A percentile compares a stretch with the other conserved stretches of the same genome.
Conservation (phyloP, 2,797 vertebrate genomes). For the Sebastes flavidus region DNA sequence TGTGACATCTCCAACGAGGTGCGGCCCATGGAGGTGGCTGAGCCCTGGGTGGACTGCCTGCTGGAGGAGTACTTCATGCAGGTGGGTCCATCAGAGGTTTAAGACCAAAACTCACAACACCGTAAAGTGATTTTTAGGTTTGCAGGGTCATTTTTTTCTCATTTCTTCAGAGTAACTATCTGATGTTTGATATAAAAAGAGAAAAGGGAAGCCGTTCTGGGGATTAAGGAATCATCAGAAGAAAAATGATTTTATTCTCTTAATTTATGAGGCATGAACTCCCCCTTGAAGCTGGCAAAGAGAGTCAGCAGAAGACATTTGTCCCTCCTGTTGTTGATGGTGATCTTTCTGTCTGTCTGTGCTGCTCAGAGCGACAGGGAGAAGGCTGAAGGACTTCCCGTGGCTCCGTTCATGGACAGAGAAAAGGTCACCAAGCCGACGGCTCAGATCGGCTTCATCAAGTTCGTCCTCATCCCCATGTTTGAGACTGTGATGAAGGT, state of each 20-base stretch:
- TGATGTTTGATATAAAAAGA: not conserved
- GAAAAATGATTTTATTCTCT: not conserved
- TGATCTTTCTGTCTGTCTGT: not conserved
- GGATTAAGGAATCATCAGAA: not conserved
- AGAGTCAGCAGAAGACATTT: not conserved
- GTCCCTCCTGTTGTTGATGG: not conserved
- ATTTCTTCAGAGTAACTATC: not conserved
- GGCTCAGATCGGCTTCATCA: constrained; percentile 91
- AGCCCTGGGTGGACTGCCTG: constrained; percentile 94
- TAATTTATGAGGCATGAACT: not conserved
- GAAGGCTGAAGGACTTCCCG: constrained; percentile 91
- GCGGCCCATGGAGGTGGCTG: constrained; percentile 90
- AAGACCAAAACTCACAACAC: not conserved
- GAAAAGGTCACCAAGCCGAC: constrained; percentile 95
- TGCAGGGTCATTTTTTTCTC: not conserved
- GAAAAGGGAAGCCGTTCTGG: not conserved
- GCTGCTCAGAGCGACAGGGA: constrained; percentile 88
- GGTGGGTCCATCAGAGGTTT: constrained; percentile 71
- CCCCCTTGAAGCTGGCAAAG: not conserved
- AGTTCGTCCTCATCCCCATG: constrained; percentile 86
- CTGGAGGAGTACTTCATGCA: constrained; percentile 96
- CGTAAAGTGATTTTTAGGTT: not conserved
- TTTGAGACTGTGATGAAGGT: constrained; percentile 86
- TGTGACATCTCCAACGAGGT: constrained; percentile 97
- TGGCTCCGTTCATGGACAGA: constrained; percentile 95